Percentiles rank a stretch among this genome's conserved stretches.
Conservation (phyloP, 2,888 invertebrate genomes). For the Protodeltote pygarga region DNA sequence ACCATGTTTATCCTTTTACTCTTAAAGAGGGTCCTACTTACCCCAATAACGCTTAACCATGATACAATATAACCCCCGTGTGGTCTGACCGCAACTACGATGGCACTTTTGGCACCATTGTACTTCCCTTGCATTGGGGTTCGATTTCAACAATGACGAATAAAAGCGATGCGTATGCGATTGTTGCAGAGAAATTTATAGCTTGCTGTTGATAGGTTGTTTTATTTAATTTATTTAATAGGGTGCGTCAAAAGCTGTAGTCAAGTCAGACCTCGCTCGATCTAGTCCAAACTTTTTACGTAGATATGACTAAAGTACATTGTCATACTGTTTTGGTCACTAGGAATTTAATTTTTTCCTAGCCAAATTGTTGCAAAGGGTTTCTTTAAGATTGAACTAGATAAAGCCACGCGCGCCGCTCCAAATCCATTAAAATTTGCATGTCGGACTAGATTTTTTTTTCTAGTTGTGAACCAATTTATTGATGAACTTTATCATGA, state of each 20-base stretch:
- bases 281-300: too few species aligned
- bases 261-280: background rate
- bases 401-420: too few species aligned
- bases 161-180: slow-evolving; percentile 44
- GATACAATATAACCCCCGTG: slow-evolving; percentile 37
- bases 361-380: too few species aligned
- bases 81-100: slow-evolving; percentile 48
- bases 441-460: too few species aligned
- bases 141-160: slow-evolving; percentile 37
- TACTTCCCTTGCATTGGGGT: slow-evolving; percentile 29
- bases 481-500: too few species aligned
- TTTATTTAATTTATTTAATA: slow-evolving; percentile 47
- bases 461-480: too few species aligned
- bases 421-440: too few species aligned
- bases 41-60: slow-evolving; percentile 19
- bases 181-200: slow-evolving; percentile 51
- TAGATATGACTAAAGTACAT: too few species aligned
- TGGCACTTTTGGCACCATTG: slow-evolving; percentile 37
- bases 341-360: too few species aligned
- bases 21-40: slow-evolving; percentile 18
- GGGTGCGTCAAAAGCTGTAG: slow-evolving; percentile 1
- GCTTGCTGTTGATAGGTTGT: slow-evolving; percentile 49
- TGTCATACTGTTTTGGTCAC: too few species aligned
- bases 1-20: too few species aligned
- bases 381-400: too few species aligned